A percentile compares a stretch with the other conserved stretches of the same genome.
Conservation (phyloP, 2,797 vertebrate genomes). For the Sebastes melanostomus region DNA sequence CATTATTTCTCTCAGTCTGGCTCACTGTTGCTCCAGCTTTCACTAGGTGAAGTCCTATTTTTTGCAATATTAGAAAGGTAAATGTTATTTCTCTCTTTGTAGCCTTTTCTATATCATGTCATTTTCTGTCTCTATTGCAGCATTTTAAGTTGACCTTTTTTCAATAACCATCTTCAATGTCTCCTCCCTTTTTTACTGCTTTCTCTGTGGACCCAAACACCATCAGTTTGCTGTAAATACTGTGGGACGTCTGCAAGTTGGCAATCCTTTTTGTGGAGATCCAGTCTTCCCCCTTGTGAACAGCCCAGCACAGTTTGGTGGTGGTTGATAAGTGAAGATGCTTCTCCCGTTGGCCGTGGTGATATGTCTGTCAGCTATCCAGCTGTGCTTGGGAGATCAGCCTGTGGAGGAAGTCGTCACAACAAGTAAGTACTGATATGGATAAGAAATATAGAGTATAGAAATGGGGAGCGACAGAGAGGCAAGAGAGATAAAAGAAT, state of each 20-base stretch:
- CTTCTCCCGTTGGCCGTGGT: slow-evolving; percentile 49
- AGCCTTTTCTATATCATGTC: not conserved
- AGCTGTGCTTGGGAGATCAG: slow-evolving; percentile 55
- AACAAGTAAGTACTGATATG: slow-evolving; percentile 52
- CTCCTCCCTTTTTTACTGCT: not conserved
- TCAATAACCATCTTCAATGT: not conserved
- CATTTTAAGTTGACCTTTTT: not conserved
- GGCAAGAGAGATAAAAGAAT: not conserved
- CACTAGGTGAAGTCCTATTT: not conserved
- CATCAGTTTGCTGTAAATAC: not conserved
- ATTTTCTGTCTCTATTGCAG: not conserved
- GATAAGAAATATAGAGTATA: not conserved
- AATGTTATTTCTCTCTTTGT: not conserved
- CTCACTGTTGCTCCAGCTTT: slow-evolving; percentile 7
- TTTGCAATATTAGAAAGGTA: not conserved
- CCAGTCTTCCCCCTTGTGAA: not conserved
- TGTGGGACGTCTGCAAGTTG: not conserved
- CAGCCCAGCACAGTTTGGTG: not conserved
- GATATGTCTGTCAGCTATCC: slow-evolving; percentile 51
- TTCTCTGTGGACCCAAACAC: not conserved
- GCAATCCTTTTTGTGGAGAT: not conserved
- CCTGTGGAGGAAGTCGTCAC: slow-evolving; percentile 43
- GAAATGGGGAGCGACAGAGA: not conserved
- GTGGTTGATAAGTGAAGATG: slow-evolving; percentile 35
- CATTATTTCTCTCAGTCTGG: not conserved